Conservation (phyloP, 2,113 vertebrate genomes). For the Coptodon bakossiorum region DNA sequence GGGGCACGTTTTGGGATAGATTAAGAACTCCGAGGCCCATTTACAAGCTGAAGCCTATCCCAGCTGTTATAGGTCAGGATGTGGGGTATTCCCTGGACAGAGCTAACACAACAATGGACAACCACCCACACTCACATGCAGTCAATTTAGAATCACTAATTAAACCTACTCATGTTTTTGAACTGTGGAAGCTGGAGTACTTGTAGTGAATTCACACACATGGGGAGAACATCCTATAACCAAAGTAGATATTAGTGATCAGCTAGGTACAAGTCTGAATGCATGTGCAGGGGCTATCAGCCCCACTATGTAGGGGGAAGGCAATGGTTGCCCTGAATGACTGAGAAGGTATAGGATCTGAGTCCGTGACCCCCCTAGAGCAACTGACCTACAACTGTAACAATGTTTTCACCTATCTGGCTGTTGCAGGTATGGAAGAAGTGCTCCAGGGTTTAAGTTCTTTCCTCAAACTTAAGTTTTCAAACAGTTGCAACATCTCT, state of each 20-base stretch:
- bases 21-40: background rate
- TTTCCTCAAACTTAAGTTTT: background rate
- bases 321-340: background rate
- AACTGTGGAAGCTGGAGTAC: background rate
- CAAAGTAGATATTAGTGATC: background rate
- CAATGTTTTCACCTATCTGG: background rate
- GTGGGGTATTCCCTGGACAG: background rate
- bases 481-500: background rate
- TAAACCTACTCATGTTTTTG: background rate
- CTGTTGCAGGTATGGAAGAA: background rate
- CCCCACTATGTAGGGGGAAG: background rate
- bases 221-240: background rate
- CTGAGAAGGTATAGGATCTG: background rate
- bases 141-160: background rate
- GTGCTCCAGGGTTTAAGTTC: background rate
- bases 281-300: background rate
- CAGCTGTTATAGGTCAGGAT: background rate
- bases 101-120: background rate
- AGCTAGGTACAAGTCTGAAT: background rate
- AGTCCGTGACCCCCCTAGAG: background rate
- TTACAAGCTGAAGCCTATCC: background rate
- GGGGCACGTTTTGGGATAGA: background rate
- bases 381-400: background rate
- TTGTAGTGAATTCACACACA: background rate
- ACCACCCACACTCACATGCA: background rate